phyloP scores from a whole-genome alignment of 2,797 vertebrate genomes.

The Gadopsis bispinosus region DNA sequence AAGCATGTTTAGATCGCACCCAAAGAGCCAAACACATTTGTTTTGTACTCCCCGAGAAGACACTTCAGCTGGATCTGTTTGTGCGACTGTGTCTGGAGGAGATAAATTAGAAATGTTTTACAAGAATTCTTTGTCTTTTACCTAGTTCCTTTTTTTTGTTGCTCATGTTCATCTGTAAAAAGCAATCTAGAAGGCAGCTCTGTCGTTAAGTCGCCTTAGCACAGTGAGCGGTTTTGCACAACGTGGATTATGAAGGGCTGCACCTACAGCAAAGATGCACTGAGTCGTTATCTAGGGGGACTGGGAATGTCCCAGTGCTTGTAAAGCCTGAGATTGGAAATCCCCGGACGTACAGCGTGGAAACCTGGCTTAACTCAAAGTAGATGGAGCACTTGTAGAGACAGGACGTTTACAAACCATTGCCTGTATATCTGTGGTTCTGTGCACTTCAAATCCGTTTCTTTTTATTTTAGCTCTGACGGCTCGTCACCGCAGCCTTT shows the following conservation, averaged over 20 bases:
- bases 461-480: neutral
- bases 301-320: constrained; percentile 41
- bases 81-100: neutral
- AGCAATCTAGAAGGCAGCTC: neutral
- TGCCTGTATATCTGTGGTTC: neutral
- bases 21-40: constrained; percentile 31
- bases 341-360: constrained; percentile 19
- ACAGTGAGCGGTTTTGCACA: constrained; percentile 14
- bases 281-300: neutral
- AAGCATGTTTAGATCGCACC: constrained; percentile 39
- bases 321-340: constrained; percentile 34
- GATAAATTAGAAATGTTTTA: neutral
- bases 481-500: neutral
- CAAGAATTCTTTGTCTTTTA: constrained; percentile 9
- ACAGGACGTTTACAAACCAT: constrained; percentile 3
- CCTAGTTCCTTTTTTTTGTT: neutral
- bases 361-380: constrained; percentile 17
- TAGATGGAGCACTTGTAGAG: constrained; percentile 12
- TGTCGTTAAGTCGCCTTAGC: neutral
- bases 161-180: neutral
- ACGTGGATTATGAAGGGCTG: neutral
- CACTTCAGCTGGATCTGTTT: constrained; percentile 19
- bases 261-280: constrained; percentile 8
- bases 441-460: neutral
- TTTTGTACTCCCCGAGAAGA: constrained; percentile 18